phyloP scores from a whole-genome alignment of 2,888 invertebrate genomes.

The Leptogaster cylindrica region DNA sequence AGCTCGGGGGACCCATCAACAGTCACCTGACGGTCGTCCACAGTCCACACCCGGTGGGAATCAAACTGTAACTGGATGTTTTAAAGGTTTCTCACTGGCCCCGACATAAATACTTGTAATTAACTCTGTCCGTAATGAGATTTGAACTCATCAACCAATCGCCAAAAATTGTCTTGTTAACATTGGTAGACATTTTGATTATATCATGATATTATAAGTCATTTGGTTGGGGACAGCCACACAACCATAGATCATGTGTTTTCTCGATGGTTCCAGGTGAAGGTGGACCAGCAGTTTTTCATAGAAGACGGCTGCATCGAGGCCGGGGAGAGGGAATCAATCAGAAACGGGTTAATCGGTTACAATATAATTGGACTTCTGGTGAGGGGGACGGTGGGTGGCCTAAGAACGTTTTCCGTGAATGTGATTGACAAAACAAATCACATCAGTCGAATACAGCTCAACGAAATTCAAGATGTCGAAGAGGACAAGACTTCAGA shows the following conservation, averaged over 20 bases:
- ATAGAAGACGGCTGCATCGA: slow-evolving; percentile 17
- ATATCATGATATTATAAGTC: slow-evolving; percentile 14
- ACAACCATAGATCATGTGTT: not conserved
- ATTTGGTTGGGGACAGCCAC: not conserved
- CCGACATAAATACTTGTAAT: not conserved
- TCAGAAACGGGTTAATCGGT: slow-evolving; percentile 30
- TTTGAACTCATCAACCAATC: not conserved
- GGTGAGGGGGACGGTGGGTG: too few species aligned
- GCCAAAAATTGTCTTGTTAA: not conserved
- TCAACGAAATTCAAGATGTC: too few species aligned
- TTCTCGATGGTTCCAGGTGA: slow-evolving; percentile 9
- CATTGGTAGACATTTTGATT: not conserved
- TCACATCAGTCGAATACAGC: not conserved
- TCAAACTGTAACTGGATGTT: too few species aligned
- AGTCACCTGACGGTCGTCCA: too few species aligned
- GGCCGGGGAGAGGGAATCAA: too few species aligned
- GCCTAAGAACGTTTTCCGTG: too few species aligned
- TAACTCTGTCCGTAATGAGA: not conserved
- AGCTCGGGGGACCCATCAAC: too few species aligned
- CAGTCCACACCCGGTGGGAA: too few species aligned
- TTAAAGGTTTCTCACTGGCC: too few species aligned
- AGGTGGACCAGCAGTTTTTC: slow-evolving; percentile 19
- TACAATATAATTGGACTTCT: too few species aligned
- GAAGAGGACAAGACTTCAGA: too few species aligned
- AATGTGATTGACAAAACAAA: not conserved